Evolutionary conservation across 2,888 invertebrate genomes (phyloP), one percentile per base, ranked within the genome.

Genomic region (Papilio demoleus): DNA sequence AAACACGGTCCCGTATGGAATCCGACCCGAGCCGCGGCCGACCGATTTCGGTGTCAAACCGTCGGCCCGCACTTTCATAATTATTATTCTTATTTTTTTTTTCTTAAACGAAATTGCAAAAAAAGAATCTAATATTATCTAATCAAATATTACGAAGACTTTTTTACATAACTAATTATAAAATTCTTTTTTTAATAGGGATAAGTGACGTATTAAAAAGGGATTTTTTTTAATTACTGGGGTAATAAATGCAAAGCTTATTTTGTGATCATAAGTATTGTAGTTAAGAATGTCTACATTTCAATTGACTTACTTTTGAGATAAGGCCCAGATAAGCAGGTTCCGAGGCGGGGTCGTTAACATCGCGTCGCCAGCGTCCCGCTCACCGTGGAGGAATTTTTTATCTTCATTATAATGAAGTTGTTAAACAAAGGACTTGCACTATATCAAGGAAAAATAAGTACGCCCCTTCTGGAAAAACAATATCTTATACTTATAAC

Each of bases 1-100:
- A 86, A 89, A 87, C 86, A 77, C 83, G 88, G 90, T 85, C 90
- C 89, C 90, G 90, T 87, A 85, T 82, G 91, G 90, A 87, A 87
- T 89, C 84, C 85, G 88, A 88, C 82, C 86, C 81, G 79, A 84
- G 80, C 82, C 81, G 82, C 81, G 81, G 75, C 79, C 85, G 85
- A 86, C 88, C 88, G 90, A 90, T 89, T 88, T 87, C 80, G 79
- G 79, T 81, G 81, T 81, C 83, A 79, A 79, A 77, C 77, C 79
- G 80, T 81, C 81, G 82, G 77, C 80, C 83, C 81, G 85, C 86
- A 88, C 85, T 87, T 87, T 81, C 81, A 73, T 75, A 73, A 74
- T 76, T 77, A 74, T 77, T 75, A 66, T 74, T 70, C 71, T 69
- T n/a, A n/a, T n/a, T 72, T 72, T 67, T 71, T 70, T 72, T 68